These are phyloP conservation scores for Pachymerium ferrugineum DNA, from an alignment of 2,888 invertebrate species.

Conservation along the genomic window DNA sequence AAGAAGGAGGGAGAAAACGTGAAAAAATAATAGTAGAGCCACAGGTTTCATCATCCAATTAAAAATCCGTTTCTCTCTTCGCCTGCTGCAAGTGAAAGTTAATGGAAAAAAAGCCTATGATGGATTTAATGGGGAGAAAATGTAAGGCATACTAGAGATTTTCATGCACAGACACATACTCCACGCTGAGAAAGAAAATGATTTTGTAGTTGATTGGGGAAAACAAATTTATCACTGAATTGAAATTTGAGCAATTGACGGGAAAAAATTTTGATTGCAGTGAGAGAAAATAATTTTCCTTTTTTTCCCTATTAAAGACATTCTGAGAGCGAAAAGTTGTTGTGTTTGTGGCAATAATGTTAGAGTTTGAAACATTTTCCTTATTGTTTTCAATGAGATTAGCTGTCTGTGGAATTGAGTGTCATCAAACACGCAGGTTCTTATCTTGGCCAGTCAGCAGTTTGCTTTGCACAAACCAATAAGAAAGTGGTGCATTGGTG, in stretches of 20 bases:
- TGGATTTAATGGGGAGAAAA: conserved; percentile 19
- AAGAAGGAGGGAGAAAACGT: not conserved
- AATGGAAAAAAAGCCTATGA: conserved; percentile 19
- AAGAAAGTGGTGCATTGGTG: not conserved
- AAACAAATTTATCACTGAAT: not conserved
- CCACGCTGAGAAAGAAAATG: conserved; percentile 12
- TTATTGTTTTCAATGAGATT: conserved; percentile 16
- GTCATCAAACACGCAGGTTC: not conserved
- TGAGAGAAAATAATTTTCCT: too few relatives aligned
- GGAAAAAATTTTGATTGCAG: too few relatives aligned
- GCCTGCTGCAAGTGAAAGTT: conserved; percentile 17
- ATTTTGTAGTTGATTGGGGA: conserved; percentile 5
- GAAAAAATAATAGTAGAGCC: conserved; percentile 16
- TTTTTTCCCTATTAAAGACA: too few relatives aligned
- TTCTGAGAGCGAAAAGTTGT: too few relatives aligned
- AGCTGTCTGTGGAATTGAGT: not conserved
- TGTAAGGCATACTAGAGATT: conserved; percentile 15
- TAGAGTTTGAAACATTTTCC: not conserved
- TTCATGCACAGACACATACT: conserved; percentile 4
- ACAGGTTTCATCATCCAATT: conserved; percentile 19
- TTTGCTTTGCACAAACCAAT: conserved; percentile 3
- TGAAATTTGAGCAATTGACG: conserved; percentile 1
- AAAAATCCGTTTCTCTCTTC: conserved; percentile 19
- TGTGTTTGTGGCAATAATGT: too few relatives aligned
- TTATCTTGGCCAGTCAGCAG: conserved; percentile 17